Evolutionary conservation across 1,140 invertebrate species (phyloP).

Genomic region (Zaprionus gabonicus): DNA sequence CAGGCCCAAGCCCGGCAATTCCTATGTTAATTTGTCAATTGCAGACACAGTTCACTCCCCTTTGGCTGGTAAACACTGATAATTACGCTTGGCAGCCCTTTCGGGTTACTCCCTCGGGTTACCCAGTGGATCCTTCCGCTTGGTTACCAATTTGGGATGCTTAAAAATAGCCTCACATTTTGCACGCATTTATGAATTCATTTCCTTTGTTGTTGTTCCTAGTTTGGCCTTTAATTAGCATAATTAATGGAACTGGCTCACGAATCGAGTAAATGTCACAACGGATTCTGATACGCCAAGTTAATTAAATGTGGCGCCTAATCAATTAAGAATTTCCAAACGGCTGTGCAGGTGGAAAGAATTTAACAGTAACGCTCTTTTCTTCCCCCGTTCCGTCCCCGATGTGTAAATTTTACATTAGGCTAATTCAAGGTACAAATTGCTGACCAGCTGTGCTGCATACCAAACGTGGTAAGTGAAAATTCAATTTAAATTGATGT

Average conservation of each 20-base stretch:
- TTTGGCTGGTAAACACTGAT: constrained; percentile 66
- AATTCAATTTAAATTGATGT: constrained; percentile 84
- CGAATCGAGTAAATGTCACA: constrained; percentile 32
- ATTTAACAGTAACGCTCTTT: not conserved
- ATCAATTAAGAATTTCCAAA: constrained; percentile 66
- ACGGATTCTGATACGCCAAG: constrained; percentile 44
- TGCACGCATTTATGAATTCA: constrained; percentile 65
- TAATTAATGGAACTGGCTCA: constrained; percentile 63
- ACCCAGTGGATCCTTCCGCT: not conserved
- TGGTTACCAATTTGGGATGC: constrained; percentile 44
- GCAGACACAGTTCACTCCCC: constrained; percentile 30
- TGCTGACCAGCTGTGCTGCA: constrained; percentile 64
- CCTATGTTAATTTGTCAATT: constrained; percentile 79
- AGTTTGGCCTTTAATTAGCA: constrained; percentile 70
- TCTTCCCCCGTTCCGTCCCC: not conserved
- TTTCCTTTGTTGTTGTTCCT: constrained; percentile 32
- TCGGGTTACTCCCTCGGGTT: not conserved
- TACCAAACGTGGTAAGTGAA: constrained; percentile 78
- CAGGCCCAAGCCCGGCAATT: constrained; percentile 45
- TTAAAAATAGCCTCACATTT: constrained; percentile 74
- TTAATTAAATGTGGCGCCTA: constrained; percentile 76
- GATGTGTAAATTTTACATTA: constrained; percentile 76
- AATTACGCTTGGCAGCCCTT: constrained; percentile 53
- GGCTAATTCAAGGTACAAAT: constrained; percentile 80
- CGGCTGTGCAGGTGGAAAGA: constrained; percentile 15